These are phyloP conservation scores for Epizoanthus ramosus DNA, from an alignment of 92 coral and sea anemone species.

Conservation along the genomic window DNA sequence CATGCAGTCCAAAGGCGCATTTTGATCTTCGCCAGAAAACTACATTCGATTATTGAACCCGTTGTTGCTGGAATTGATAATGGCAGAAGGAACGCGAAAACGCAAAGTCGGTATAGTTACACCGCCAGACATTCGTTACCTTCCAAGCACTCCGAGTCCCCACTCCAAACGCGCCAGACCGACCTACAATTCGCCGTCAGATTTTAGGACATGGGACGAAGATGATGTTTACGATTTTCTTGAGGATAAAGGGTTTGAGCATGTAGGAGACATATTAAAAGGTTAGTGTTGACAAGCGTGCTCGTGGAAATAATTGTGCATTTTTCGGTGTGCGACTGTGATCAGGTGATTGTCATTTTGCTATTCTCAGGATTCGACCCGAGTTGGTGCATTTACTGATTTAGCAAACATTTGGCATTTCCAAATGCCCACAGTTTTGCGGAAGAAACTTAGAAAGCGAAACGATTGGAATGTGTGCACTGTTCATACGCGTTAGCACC, in stretches of 20 bases:
- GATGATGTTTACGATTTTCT: conserved; percentile 41
- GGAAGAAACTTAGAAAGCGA: no score
- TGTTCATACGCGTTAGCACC: no score
- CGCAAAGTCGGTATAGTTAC: conserved; percentile 60
- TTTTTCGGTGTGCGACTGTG: no score
- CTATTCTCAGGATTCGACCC: no score
- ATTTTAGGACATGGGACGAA: conserved; percentile 25
- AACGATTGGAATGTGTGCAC: no score
- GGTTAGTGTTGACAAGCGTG: conserved; percentile 13
- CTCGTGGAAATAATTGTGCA: background rate
- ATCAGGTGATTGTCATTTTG: no score
- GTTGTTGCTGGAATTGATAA: background rate
- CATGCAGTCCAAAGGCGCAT: no score
- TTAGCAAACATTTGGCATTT: no score
- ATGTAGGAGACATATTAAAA: conserved; percentile 12
- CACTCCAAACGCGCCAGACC: conserved; percentile 46
- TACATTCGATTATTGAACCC: no score
- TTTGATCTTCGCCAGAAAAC: no score
- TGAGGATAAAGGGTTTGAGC: conserved; percentile 11
- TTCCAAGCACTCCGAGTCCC: conserved; percentile 43
- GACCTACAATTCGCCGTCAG: conserved; percentile 17
- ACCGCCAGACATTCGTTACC: conserved; percentile 46
- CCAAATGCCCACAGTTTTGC: no score
- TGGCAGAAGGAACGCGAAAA: conserved; percentile 28
- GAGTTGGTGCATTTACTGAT: no score